phyloP scores from a whole-genome alignment of 2,888 invertebrate genomes.

The Callyntrura sp. region DNA sequence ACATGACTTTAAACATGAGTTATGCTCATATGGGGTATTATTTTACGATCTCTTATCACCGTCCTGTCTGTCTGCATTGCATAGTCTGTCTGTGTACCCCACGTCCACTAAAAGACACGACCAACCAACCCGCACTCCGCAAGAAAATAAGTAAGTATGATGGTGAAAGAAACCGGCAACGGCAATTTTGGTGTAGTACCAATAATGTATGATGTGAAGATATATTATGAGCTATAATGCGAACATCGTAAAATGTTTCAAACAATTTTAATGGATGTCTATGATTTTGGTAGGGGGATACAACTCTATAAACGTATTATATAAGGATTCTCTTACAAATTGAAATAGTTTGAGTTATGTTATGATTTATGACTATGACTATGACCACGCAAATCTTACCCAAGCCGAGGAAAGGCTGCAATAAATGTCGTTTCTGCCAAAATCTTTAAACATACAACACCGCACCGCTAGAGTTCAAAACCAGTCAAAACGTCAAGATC shows the following conservation, averaged over 20 bases:
- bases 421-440: not conserved
- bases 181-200: not conserved
- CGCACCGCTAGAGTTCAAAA: too few species aligned
- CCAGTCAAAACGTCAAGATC: too few species aligned
- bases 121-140: too few species aligned
- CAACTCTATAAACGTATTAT: too few species aligned
- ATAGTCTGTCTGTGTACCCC: too few species aligned
- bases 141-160: too few species aligned
- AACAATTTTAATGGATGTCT: not conserved
- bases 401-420: not conserved
- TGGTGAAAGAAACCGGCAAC: not conserved
- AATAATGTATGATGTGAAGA: not conserved
- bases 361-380: not conserved
- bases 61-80: too few species aligned
- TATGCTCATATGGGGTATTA: not conserved
- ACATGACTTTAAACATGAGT: constrained; percentile 22
- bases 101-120: too few species aligned
- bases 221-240: not conserved
- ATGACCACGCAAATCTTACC: not conserved
- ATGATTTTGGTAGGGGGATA: too few species aligned
- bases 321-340: too few species aligned
- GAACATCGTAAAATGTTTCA: not conserved
- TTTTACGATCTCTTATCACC: not conserved
- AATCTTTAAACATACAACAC: not conserved
- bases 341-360: too few species aligned